Evolutionary conservation across 1,140 invertebrate genomes (phyloP), one percentile per base, ranked within the genome.

Genomic region (Anastatus disparis): DNA sequence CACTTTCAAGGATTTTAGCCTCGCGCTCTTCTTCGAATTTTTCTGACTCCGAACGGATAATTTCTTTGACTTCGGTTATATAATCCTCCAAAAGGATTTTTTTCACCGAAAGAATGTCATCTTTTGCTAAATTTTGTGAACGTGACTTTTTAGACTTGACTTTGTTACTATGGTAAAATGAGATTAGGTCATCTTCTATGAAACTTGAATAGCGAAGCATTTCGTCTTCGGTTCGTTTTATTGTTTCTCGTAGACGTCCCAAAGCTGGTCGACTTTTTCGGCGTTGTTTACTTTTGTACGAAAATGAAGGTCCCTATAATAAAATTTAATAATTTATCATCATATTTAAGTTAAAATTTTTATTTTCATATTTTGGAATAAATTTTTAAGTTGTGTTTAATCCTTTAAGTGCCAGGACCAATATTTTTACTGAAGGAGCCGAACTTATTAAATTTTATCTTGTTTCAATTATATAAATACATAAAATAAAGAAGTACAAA

Each of bases 11-110:
- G 10, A 71, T 65, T 4, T 35, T n/a, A 3, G 22, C n/a, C 26
- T 71, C 69, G 9, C 61, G 59, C 9, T 75, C 74, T 52, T 78
- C 76, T 50, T 79, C 74, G 15, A 77, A 75, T 13, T 52, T 70
- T 0, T 6, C 1, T 7, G 12, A 15, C 15, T 70, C 40, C 10
- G 27, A 15, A 6, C 20, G 61, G 3, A 65, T 46, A 15, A 65
- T 71, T 35, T 71, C 69, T 26, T 52, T 71, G 1, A 66, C 56
- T 17, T 71, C 63, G 17, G 55, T 66, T n/a, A 61, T 66, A 29
- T 66, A 71, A 9, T 71, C 53, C 10, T 71, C 62, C 8, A 71
- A 38, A 3, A 71, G 27, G 17, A 61, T 61, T 22, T 48, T 71
- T 38, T 61, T 66, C 2, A 40, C 44, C 10, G 20, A 15, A 4